Evolutionary conservation across 2,888 invertebrate genomes (phyloP), one percentile per base, ranked within the genome.

Genomic region (Hyposoter dolosus): DNA sequence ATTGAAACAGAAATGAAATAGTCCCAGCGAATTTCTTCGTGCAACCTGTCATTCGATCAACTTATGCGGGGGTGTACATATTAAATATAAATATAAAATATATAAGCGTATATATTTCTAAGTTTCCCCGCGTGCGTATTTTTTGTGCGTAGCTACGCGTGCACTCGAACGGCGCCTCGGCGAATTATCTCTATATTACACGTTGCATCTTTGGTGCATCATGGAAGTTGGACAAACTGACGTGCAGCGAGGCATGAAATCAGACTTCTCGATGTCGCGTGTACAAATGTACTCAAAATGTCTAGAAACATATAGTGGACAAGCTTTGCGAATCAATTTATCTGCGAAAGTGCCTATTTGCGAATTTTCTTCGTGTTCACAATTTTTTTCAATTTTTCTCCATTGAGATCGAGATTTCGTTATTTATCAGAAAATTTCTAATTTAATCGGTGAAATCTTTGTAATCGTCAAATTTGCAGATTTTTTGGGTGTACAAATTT

Each of bases 31-130:
- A 53, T 81, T 81, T 82, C 66, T 76, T 79, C 72, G 10, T 76
- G 81, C 71, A 86, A 83, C 84, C 88, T 87, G 84, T 87, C 56
- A 86, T 88, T 88, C 82, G 47, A 71, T 69, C 66, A 81, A 80
- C 75, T 80, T 79, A 82, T 50, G n/a, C 28, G 79, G 60, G 82
- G 77, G 83, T 76, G 72, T 40, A 15, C 71, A 47, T 74, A 60
- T 28, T 50, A n/a, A 53, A 47, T 65, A 66, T 17, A 43, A 43
- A 81, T 75, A 45, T 56, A 68, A 66, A 65, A 43, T 12, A 12
- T 10, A 45, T 23, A 40, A 12, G 1, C 23, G 3, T 32, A 10
- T 43, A 43, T 28, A 40, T 12, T 15, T 32, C 28, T 7, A 40
- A 23, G n/a, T 69, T 53, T 69, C 43, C 23, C 6, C 19, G 28